Conservation (phyloP, 2,797 vertebrate species). For the Tapera naevia region DNA sequence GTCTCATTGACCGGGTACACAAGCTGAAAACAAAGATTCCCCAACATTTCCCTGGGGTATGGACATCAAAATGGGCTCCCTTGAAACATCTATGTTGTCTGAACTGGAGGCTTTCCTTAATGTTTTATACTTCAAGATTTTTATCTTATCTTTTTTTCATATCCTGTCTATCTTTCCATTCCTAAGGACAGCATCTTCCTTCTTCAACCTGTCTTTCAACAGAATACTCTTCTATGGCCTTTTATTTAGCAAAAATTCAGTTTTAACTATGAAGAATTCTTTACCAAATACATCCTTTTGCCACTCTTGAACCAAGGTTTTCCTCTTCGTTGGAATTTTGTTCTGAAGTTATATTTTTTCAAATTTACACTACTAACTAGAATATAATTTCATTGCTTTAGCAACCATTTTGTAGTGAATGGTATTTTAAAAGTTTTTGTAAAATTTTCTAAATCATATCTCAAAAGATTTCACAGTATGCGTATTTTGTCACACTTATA, state of each 20-base stretch:
- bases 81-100: background rate
- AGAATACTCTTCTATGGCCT: background rate
- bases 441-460: background rate
- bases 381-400: background rate
- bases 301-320: background rate
- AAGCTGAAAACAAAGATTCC: background rate
- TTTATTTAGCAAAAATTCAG: background rate
- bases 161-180: background rate
- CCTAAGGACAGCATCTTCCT: background rate
- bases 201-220: background rate
- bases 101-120: background rate
- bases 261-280: background rate
- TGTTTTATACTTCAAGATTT: background rate
- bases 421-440: background rate
- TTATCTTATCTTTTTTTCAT: background rate
- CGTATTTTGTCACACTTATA: background rate
- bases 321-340: background rate
- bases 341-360: background rate
- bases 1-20: background rate
- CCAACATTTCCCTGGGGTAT: background rate
- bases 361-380: background rate
- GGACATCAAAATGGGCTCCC: background rate
- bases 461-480: background rate
- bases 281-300: background rate
- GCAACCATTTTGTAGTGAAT: background rate